Conservation (phyloP, 2,888 invertebrate species). For the Ormyrus labotus region DNA sequence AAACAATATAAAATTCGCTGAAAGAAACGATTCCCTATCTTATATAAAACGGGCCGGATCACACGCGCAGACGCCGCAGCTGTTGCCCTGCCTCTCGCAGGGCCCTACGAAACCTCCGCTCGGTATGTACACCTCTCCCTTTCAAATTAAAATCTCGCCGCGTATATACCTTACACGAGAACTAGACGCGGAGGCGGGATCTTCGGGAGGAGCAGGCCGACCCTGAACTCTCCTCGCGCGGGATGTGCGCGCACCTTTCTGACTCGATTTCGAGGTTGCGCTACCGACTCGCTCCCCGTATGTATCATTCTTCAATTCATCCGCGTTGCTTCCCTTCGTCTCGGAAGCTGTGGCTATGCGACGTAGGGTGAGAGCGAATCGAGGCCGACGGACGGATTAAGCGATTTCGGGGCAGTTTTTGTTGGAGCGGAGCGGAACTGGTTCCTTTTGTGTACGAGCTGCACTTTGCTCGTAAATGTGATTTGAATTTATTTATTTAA, state of each 20-base stretch:
- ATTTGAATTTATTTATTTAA: too few species aligned
- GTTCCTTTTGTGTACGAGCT: not conserved
- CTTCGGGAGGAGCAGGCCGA: constrained; percentile 4
- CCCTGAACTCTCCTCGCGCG: constrained; percentile 25
- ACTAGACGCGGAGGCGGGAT: constrained; percentile 38
- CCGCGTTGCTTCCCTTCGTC: too few species aligned
- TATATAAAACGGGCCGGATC: constrained; percentile 36
- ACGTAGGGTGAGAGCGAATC: too few species aligned
- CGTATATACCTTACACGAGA: not conserved
- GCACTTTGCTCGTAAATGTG: too few species aligned
- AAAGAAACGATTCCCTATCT: constrained; percentile 72
- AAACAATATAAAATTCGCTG: constrained; percentile 72
- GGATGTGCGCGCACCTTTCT: constrained; percentile 24
- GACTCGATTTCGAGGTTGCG: constrained; percentile 24
- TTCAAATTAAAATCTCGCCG: constrained; percentile 35
- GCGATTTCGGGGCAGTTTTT: constrained; percentile 27
- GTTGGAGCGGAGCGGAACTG: not conserved
- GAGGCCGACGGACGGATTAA: constrained; percentile 25
- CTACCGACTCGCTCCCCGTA: constrained; percentile 6
- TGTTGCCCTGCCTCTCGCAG: too few species aligned
- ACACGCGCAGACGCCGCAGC: not conserved
- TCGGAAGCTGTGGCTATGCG: too few species aligned
- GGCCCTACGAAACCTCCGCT: too few species aligned
- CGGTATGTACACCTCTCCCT: not conserved
- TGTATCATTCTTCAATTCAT: too few species aligned